These are phyloP conservation scores for Triplophysa siluroides DNA, from an alignment of 2,113 vertebrate species.

Conservation along the genomic window DNA sequence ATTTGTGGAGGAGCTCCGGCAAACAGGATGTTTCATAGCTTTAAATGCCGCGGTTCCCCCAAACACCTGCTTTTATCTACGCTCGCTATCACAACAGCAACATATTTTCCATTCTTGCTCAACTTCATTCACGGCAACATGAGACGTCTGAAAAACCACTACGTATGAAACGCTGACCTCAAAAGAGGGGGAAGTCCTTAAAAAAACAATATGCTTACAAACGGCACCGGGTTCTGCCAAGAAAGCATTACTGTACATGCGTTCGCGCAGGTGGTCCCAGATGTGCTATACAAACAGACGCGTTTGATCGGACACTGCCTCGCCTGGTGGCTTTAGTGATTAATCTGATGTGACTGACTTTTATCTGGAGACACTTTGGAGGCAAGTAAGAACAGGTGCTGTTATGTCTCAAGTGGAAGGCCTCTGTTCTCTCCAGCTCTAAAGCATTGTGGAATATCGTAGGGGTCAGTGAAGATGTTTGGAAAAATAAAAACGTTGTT, in stretches of 20 bases:
- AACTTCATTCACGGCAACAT: conserved; percentile 34
- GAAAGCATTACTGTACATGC: conserved; percentile 60
- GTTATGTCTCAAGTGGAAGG: conserved; percentile 68
- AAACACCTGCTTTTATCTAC: conserved; percentile 74
- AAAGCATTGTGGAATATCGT: conserved; percentile 1
- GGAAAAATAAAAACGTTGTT: conserved; percentile 18
- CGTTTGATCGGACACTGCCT: conserved; percentile 58
- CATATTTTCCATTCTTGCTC: conserved; percentile 71
- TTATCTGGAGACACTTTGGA: conserved; percentile 66
- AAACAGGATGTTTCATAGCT: conserved; percentile 68
- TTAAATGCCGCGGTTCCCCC: conserved; percentile 67
- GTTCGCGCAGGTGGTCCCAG: conserved; percentile 75
- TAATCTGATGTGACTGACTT: conserved; percentile 75
- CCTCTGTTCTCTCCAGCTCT: conserved; percentile 43
- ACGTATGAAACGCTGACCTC: conserved; percentile 65
- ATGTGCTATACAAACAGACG: conserved; percentile 69
- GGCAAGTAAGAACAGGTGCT: conserved; percentile 74
- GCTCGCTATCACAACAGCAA: conserved; percentile 65
- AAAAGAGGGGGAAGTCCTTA: conserved; percentile 56
- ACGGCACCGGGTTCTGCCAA: conserved; percentile 66
- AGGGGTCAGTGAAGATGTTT: conserved; percentile 17
- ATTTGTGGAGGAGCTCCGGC: conserved; percentile 55
- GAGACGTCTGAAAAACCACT: conserved; percentile 60
- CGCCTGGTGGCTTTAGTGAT: conserved; percentile 73
- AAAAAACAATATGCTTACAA: conserved; percentile 63